These are phyloP conservation scores for Isoperla grammatica DNA, from an alignment of 2,888 invertebrate genomes.

Conservation along the genomic window DNA sequence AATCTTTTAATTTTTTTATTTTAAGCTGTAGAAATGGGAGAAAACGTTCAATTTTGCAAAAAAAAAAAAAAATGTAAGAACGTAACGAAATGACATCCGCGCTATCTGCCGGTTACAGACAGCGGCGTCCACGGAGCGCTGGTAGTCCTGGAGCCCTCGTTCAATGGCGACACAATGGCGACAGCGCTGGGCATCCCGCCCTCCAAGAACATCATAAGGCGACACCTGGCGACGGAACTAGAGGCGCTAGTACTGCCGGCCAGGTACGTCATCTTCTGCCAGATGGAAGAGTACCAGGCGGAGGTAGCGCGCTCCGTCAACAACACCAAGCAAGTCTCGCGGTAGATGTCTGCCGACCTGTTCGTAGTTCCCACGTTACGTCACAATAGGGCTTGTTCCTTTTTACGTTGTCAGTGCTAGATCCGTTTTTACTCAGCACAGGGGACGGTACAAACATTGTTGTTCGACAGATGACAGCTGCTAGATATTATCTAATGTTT, in stretches of 20 bases:
- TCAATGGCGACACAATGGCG: conserved; percentile 92
- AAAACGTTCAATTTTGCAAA: too few species aligned
- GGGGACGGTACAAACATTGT: too few species aligned
- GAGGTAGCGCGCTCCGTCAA: conserved; percentile 59
- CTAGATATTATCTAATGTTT: too few species aligned
- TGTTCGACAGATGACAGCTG: too few species aligned
- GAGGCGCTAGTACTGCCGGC: conserved; percentile 88
- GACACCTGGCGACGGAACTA: conserved; percentile 86
- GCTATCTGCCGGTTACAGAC: conserved; percentile 53
- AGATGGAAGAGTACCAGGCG: conserved; percentile 77
- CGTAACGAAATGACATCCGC: too few species aligned
- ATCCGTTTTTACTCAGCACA: too few species aligned
- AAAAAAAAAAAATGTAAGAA: too few species aligned
- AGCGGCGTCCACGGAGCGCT: conserved; percentile 94
- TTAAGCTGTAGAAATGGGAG: too few species aligned
- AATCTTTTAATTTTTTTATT: too few species aligned
- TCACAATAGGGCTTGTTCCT: too few species aligned
- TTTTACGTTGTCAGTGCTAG: too few species aligned
- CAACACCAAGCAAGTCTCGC: conserved; percentile 35
- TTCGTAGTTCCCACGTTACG: too few species aligned
- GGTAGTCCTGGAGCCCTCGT: conserved; percentile 88
- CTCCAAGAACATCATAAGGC: conserved; percentile 85
- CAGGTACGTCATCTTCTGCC: conserved; percentile 84
- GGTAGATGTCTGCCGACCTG: conserved; percentile 18
- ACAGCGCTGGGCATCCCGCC: conserved; percentile 88